These are phyloP conservation scores for Amaurobius ferox DNA, from an alignment of 2,888 invertebrate genomes.

Conservation along the genomic window DNA sequence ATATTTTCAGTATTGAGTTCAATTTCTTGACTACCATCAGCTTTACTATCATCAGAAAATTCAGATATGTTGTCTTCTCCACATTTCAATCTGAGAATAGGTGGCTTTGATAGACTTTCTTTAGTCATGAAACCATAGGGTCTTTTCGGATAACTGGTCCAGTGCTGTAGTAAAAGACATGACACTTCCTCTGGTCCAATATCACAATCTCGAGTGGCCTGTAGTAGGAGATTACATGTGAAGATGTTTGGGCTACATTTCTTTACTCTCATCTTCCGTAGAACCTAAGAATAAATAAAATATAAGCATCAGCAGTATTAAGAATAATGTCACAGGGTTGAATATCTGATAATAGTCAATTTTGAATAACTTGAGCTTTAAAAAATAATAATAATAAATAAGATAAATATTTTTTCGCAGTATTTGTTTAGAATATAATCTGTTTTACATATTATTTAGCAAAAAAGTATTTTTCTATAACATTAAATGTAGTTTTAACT, in stretches of 20 bases:
- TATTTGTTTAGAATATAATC: too few relatives aligned
- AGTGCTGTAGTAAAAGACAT: slow-evolving; percentile 75
- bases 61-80: not conserved
- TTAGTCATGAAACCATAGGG: slow-evolving; percentile 53
- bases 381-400: too few relatives aligned
- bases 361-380: too few relatives aligned
- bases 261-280: slow-evolving; percentile 86
- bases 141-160: slow-evolving; percentile 76
- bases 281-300: slow-evolving; percentile 80
- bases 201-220: slow-evolving; percentile 88
- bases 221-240: slow-evolving; percentile 88
- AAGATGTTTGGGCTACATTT: slow-evolving; percentile 84
- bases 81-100: slow-evolving; percentile 11
- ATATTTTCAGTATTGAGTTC: not conserved
- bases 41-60: not conserved
- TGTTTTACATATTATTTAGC: too few relatives aligned
- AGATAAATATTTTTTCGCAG: too few relatives aligned
- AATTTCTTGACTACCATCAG: not conserved
- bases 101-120: not conserved
- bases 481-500: too few relatives aligned
- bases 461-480: too few relatives aligned
- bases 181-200: slow-evolving; percentile 82
- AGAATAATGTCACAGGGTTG: too few relatives aligned
- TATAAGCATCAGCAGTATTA: not conserved
- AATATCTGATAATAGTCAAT: too few relatives aligned